A percentile compares a stretch with the other conserved stretches of the same genome.
Evolutionary conservation across 2,113 vertebrate genomes (phyloP).

Genomic region (Engraulis encrasicolus): DNA sequence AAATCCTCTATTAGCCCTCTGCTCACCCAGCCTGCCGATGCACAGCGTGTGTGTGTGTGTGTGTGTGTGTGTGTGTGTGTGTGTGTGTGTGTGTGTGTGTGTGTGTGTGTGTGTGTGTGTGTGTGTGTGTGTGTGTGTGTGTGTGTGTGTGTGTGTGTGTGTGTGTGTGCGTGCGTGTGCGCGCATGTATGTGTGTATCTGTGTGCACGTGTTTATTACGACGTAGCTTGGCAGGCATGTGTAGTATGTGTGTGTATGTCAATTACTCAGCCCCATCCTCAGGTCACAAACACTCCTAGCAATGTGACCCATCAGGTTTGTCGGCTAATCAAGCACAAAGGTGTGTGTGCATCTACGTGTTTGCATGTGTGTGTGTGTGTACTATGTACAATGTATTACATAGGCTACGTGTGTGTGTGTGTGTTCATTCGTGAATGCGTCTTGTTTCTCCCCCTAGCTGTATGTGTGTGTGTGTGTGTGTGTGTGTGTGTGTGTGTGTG

Average conservation of each 20-base stretch:
- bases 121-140: constrained; percentile 12
- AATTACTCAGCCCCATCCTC: not conserved
- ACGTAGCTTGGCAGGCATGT: too few relatives aligned
- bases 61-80: not conserved
- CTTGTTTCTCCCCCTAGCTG: too few relatives aligned
- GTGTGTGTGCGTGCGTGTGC: not conserved
- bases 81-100: not conserved
- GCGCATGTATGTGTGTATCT: too few relatives aligned
- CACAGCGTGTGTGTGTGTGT: not conserved
- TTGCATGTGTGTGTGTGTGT: not conserved
- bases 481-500: not conserved
- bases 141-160: too few relatives aligned
- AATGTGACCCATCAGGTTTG: not conserved
- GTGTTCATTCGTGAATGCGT: too few relatives aligned
- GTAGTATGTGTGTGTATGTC: not conserved
- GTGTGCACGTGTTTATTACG: too few relatives aligned
- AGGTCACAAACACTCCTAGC: not conserved
- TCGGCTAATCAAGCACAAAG: not conserved
- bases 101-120: constrained; percentile 15
- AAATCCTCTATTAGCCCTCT: not conserved
- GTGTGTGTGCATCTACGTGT: not conserved
- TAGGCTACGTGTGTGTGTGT: too few relatives aligned
- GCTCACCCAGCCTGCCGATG: too few relatives aligned
- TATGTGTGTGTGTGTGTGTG: too few relatives aligned
- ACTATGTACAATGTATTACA: too few relatives aligned